Percentiles rank a stretch among this genome's conserved stretches.
phyloP scores from a whole-genome alignment of 2,888 invertebrate species.

The Dorcus hopei region DNA sequence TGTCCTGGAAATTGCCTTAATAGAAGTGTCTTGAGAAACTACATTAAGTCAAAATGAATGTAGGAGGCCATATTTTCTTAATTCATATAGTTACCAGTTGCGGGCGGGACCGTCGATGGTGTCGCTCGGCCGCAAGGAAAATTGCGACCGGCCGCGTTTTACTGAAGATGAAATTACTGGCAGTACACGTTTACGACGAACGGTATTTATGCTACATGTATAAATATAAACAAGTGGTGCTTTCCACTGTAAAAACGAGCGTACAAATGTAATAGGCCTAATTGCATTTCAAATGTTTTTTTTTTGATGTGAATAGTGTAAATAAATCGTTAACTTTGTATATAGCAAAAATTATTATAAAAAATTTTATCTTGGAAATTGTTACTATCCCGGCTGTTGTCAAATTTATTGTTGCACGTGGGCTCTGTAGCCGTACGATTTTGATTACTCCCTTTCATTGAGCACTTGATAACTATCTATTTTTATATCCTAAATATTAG shows the following conservation, averaged over 20 bases:
- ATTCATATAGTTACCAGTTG: conserved; percentile 16
- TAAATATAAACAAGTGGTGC: conserved; percentile 31
- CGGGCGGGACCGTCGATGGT: background rate
- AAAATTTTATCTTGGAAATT: conserved; percentile 28
- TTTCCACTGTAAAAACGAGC: conserved; percentile 43
- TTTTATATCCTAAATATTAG: conserved; percentile 45
- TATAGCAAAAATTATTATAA: conserved; percentile 28
- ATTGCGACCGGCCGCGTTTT: too few relatives aligned
- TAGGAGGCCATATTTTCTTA: conserved; percentile 20
- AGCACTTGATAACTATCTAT: conserved; percentile 41
- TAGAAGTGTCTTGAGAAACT: conserved; percentile 31
- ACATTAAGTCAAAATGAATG: conserved; percentile 13
- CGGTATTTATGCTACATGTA: background rate
- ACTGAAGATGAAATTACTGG: too few relatives aligned
- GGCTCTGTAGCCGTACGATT: conserved; percentile 28
- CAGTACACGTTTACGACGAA: background rate
- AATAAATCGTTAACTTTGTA: conserved; percentile 40
- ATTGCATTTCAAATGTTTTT: conserved; percentile 29
- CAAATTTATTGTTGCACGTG: conserved; percentile 37
- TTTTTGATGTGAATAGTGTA: conserved; percentile 34
- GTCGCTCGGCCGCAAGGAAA: too few relatives aligned
- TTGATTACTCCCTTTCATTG: conserved; percentile 33
- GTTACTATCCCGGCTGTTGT: conserved; percentile 45
- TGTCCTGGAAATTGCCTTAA: conserved; percentile 31
- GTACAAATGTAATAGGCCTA: conserved; percentile 49